Evolutionary conservation across 1,140 invertebrate species (phyloP).

Genomic region (Achatina immaculata): DNA sequence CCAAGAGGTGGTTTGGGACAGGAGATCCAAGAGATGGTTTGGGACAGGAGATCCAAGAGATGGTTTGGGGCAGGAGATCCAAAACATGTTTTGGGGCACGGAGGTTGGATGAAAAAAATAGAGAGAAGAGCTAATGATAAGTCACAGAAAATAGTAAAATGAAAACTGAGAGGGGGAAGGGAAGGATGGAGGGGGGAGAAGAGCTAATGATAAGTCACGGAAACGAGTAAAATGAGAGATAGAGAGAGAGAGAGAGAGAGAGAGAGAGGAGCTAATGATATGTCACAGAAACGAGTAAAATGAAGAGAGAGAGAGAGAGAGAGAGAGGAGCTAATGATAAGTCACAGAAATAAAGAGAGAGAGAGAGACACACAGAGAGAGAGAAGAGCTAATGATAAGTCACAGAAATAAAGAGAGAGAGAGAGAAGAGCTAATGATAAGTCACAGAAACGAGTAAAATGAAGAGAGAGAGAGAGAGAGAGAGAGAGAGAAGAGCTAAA

Average conservation of each 20-base stretch:
- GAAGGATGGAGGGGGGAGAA: background rate
- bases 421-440: too few species aligned
- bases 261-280: too few species aligned
- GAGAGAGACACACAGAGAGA: background rate
- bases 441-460: background rate
- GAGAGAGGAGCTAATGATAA: background rate
- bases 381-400: background rate
- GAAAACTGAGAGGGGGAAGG: background rate
- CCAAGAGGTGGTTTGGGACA: too few species aligned
- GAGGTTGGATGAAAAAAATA: too few species aligned
- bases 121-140: background rate
- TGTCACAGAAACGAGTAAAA: too few species aligned
- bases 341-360: background rate
- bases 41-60: too few species aligned
- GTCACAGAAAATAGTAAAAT: background rate
- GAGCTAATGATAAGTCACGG: background rate
- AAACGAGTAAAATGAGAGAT: background rate
- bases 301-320: constrained; percentile 7
- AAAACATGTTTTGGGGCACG: too few species aligned
- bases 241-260: background rate
- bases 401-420: background rate
- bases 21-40: too few species aligned
- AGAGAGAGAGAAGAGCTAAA: background rate
- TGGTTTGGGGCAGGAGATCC: too few species aligned
- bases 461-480: constrained; percentile 6